These are phyloP conservation scores for Pteropus alecto DNA, from an alignment of 2,113 vertebrate species.

Conservation along the genomic window DNA sequence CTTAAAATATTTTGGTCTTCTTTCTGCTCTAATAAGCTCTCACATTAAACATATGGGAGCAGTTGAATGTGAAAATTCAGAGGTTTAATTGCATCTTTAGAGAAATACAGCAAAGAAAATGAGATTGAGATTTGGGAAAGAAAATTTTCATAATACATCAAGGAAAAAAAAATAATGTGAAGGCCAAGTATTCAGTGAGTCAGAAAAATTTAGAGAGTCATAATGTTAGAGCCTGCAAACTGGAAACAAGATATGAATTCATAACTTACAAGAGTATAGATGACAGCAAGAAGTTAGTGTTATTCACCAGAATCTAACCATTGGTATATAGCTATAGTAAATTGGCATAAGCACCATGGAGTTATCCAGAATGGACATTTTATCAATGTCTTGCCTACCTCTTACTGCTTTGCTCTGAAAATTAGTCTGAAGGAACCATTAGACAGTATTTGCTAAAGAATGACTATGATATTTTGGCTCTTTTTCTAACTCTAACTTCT, in stretches of 20 bases:
- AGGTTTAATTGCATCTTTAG: conserved; percentile 21
- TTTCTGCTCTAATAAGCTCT: conserved; percentile 25
- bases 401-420: conserved; percentile 12
- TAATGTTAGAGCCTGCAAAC: conserved; percentile 47
- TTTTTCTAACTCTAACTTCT: conserved; percentile 59
- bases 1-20: not conserved
- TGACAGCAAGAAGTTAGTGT: conserved; percentile 2
- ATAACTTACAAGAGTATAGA: conserved; percentile 35
- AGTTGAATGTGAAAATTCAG: not conserved
- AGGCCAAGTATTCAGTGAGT: conserved; percentile 53
- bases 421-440: conserved; percentile 11
- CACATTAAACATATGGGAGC: not conserved
- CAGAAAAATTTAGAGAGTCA: conserved; percentile 44
- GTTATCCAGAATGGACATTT: not conserved
- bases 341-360: not conserved
- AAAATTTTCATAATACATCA: conserved; percentile 17
- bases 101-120: conserved; percentile 42
- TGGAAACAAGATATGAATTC: conserved; percentile 63
- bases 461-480: conserved; percentile 50
- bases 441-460: conserved; percentile 46
- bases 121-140: not conserved
- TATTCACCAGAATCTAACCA: not conserved
- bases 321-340: not conserved
- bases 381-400: not conserved
- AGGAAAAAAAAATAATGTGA: conserved; percentile 40